These are phyloP conservation scores for Ceyx margarethae DNA, from an alignment of 2,113 vertebrate genomes.

Conservation along the genomic window DNA sequence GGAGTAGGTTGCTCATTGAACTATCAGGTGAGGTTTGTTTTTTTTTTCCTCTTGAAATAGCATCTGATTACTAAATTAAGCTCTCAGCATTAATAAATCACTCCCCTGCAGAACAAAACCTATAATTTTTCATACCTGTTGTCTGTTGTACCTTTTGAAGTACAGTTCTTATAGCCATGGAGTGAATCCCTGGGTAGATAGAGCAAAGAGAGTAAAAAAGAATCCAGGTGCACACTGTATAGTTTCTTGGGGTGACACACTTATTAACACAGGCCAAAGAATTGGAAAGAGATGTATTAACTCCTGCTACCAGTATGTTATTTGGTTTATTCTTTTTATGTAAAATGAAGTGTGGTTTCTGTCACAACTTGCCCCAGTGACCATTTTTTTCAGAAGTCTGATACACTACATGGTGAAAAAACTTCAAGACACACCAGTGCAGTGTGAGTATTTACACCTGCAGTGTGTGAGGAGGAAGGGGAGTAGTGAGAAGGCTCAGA, in stretches of 20 bases:
- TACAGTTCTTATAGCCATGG: not conserved
- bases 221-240: not conserved
- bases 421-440: not conserved
- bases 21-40: not conserved
- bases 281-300: not conserved
- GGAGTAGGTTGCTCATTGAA: not conserved
- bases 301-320: not conserved
- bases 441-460: not conserved
- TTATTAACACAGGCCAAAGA: not conserved
- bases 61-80: not conserved
- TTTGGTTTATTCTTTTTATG: not conserved
- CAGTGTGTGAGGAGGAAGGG: not conserved
- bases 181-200: not conserved
- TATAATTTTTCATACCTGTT: not conserved
- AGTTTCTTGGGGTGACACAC: not conserved
- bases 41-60: not conserved
- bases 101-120: not conserved
- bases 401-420: rapidly evolving
- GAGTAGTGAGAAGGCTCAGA: not conserved
- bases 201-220: not conserved
- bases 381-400: not conserved
- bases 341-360: not conserved
- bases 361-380: not conserved
- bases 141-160: not conserved
- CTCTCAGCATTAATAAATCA: not conserved